These are phyloP conservation scores for Pseudois nayaur DNA, from an alignment of 2,113 vertebrate species.

Conservation along the genomic window DNA sequence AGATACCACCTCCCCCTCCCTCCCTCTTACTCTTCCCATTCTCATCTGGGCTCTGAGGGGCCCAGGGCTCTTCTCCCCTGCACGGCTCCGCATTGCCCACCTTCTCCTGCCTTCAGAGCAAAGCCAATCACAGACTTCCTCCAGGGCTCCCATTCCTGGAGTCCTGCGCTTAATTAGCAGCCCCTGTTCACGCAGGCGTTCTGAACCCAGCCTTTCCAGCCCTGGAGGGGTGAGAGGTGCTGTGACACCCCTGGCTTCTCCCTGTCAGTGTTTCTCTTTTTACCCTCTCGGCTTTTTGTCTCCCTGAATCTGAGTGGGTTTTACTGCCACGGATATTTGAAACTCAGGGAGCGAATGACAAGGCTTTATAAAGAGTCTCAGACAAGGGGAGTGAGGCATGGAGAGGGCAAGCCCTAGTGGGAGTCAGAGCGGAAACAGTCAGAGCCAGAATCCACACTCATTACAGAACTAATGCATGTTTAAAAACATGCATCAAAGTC, in stretches of 20 bases:
- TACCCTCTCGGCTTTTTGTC: background rate
- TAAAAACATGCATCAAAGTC: background rate
- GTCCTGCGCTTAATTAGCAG: constrained; percentile 12
- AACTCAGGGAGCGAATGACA: fast-evolving
- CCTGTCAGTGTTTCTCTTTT: background rate
- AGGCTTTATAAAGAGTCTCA: background rate
- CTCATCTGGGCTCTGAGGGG: background rate
- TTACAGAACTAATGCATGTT: background rate
- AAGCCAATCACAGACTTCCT: constrained; percentile 40
- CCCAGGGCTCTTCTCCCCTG: too few relatives aligned
- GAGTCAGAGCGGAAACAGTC: background rate
- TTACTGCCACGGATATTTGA: background rate
- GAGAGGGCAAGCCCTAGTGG: background rate
- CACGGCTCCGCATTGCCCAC: background rate
- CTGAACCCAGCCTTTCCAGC: background rate
- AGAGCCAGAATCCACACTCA: background rate
- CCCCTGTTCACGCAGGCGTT: background rate
- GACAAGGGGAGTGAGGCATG: background rate
- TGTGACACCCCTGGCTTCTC: background rate
- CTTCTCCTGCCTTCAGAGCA: background rate
- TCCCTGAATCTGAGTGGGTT: background rate
- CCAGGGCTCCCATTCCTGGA: background rate
- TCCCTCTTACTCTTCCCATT: background rate
- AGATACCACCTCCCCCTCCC: too few relatives aligned
- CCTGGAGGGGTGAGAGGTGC: fast-evolving